phyloP scores from a whole-genome alignment of 2,888 invertebrate species.

The Troilus luridus region DNA sequence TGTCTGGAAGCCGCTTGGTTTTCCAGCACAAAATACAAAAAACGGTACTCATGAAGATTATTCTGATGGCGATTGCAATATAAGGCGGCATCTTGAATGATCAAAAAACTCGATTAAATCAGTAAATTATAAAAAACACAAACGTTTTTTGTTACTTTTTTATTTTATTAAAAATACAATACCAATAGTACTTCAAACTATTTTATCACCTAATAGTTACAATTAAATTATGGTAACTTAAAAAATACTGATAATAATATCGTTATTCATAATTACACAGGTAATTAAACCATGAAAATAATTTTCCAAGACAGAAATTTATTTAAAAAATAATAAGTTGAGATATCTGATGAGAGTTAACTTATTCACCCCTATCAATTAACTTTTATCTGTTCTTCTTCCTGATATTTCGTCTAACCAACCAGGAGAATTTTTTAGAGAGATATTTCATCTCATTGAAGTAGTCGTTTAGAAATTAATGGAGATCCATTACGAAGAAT shows the following conservation, averaged over 20 bases:
- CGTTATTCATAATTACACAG: neutral
- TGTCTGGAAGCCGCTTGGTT: too few species aligned
- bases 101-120: neutral
- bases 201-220: neutral
- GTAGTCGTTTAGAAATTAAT: too few species aligned
- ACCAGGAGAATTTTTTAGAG: too few species aligned
- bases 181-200: too few species aligned
- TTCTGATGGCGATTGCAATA: too few species aligned
- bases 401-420: neutral
- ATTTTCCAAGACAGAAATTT: neutral
- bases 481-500: too few species aligned
- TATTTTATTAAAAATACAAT: neutral
- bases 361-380: neutral
- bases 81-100: too few species aligned
- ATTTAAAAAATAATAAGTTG: neutral
- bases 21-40: too few species aligned
- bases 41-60: too few species aligned
- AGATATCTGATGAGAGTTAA: neutral
- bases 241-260: neutral
- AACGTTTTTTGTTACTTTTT: neutral
- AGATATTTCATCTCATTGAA: too few species aligned
- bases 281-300: neutral
- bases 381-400: neutral
- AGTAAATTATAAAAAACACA: neutral
- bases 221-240: neutral